These are phyloP conservation scores for Litocranius walleri DNA, from an alignment of 2,113 vertebrate species.

Conservation along the genomic window DNA sequence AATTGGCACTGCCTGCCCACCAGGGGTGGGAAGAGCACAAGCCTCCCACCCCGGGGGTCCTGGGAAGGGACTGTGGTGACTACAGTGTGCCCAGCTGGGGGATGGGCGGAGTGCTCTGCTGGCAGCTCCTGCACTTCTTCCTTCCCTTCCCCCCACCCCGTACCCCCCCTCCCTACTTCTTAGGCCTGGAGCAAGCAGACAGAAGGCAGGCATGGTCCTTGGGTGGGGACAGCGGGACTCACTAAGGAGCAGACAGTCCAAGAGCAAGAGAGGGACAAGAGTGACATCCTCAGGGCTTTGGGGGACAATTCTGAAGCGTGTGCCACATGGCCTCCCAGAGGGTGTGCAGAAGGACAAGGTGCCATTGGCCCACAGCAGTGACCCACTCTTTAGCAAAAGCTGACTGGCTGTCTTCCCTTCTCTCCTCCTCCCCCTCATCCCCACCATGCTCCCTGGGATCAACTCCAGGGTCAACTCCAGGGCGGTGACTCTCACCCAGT, in stretches of 20 bases:
- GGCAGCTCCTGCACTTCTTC: not conserved
- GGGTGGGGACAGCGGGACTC: not conserved
- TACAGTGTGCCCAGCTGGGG: not conserved
- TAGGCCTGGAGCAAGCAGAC: rapidly evolving
- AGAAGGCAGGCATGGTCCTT: not conserved
- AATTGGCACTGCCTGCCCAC: too few species aligned
- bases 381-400: not conserved
- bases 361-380: not conserved
- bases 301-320: not conserved
- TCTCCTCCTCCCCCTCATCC: not conserved
- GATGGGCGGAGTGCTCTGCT: not conserved
- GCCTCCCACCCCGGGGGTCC: not conserved
- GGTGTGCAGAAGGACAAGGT: not conserved
- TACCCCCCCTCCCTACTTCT: rapidly evolving
- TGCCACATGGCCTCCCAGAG: not conserved
- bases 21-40: not conserved
- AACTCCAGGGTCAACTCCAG: not conserved
- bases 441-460: not conserved
- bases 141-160: rapidly evolving
- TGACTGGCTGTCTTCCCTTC: not conserved
- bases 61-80: not conserved
- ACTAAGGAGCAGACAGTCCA: not conserved
- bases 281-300: not conserved
- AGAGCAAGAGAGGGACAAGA: not conserved
- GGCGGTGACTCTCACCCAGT: not conserved